Conservation (phyloP, 2,113 vertebrate genomes). For the Thalassoma bifasciatum region DNA sequence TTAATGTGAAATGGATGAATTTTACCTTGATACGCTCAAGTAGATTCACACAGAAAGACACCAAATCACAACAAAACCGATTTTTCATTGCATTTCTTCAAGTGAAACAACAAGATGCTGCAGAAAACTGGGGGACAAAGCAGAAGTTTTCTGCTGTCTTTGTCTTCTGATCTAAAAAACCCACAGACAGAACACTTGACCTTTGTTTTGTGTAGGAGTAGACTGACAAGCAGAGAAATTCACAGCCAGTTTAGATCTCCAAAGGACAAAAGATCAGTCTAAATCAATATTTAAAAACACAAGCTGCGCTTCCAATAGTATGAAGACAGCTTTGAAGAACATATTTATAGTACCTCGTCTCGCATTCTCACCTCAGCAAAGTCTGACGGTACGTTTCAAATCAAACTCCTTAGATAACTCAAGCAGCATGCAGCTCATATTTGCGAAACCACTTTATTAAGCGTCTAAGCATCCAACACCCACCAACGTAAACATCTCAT, state of each 20-base stretch:
- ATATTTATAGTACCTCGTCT: background rate
- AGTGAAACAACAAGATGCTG: background rate
- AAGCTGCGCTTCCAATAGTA: background rate
- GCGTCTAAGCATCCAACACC: slow-evolving; percentile 4
- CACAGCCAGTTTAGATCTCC: background rate
- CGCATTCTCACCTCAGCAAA: background rate
- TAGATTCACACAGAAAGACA: no score
- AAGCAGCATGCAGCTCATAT: no score
- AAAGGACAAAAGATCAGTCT: background rate
- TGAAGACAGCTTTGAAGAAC: background rate
- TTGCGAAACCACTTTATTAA: background rate
- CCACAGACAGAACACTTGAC: background rate
- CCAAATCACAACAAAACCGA: background rate
- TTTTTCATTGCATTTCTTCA: background rate
- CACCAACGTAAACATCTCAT: background rate
- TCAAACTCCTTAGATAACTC: no score
- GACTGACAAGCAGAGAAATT: background rate
- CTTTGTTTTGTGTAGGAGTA: background rate
- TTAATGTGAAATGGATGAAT: no score
- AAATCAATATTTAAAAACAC: background rate
- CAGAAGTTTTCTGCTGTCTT: background rate
- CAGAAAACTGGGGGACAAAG: background rate
- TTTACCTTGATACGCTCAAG: no score
- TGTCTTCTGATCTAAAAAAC: background rate
- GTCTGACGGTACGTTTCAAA: background rate